These are phyloP conservation scores for Mercenaria mercenaria DNA, from an alignment of 1,140 invertebrate genomes.

Conservation along the genomic window DNA sequence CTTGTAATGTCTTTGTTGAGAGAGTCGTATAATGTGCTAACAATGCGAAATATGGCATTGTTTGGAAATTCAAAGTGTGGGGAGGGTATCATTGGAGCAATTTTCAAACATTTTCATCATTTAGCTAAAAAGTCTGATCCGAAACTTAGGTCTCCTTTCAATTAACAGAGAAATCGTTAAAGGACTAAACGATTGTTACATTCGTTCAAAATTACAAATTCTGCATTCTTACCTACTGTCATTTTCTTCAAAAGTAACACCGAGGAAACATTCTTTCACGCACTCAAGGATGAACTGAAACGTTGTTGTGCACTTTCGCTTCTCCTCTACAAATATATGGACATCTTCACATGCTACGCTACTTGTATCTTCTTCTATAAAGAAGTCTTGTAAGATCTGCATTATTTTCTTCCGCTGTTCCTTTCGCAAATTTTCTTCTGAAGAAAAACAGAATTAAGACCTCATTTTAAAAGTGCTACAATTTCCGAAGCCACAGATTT, in stretches of 20 bases:
- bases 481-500: neutral
- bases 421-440: neutral
- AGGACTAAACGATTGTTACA: no score
- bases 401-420: neutral
- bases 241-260: neutral
- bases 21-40: no score
- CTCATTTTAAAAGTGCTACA: neutral
- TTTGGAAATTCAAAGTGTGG: no score
- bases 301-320: neutral
- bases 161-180: no score
- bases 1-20: no score
- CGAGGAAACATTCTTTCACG: neutral
- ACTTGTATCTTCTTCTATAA: neutral
- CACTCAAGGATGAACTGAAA: neutral
- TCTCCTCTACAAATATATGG: neutral
- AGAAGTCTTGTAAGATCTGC: neutral
- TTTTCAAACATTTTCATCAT: no score
- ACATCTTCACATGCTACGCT: constrained; percentile 1
- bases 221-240: neutral
- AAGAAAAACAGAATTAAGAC: neutral
- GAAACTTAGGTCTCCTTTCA: no score
- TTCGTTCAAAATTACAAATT: no score
- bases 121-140: no score
- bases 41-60: no score
- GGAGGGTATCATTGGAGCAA: no score